Evolutionary conservation across 2,888 invertebrate species (phyloP).

Genomic region (Luperina nickerlii): DNA sequence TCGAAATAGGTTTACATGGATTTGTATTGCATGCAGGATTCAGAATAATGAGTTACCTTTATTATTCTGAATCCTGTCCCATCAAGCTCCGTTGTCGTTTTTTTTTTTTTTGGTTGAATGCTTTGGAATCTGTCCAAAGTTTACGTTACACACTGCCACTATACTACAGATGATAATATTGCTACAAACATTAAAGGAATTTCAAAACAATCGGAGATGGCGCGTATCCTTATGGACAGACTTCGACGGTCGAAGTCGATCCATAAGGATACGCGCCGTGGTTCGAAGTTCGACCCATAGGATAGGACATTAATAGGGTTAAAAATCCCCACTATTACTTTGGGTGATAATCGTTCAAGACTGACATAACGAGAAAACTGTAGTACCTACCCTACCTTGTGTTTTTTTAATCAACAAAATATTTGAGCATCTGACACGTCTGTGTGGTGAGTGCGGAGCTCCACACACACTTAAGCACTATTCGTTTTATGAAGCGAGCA

Average conservation of each 20-base stretch:
- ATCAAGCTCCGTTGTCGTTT: background rate
- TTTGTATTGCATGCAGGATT: too few species aligned
- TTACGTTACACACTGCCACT: background rate
- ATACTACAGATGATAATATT: background rate
- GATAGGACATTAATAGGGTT: background rate
- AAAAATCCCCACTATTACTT: background rate
- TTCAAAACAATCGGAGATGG: background rate
- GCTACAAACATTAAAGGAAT: background rate
- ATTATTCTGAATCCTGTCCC: too few species aligned
- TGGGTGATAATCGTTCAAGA: background rate
- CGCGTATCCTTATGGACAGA: background rate
- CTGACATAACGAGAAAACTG: background rate
- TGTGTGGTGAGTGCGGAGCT: conserved; percentile 43
- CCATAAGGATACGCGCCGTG: too few species aligned
- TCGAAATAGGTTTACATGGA: background rate
- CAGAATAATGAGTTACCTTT: too few species aligned
- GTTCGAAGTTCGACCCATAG: too few species aligned
- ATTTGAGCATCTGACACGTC: background rate
- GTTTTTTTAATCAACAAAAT: background rate
- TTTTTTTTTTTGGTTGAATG: background rate
- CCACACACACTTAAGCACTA: conserved; percentile 66
- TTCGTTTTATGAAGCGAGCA: conserved; percentile 76
- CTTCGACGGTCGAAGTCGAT: too few species aligned
- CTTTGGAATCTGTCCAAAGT: background rate
- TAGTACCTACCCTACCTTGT: background rate